Percentiles rank a stretch among this genome's conserved stretches.
These are phyloP conservation scores for Microtus californicus DNA, from an alignment of 2,797 vertebrate genomes.

Conservation along the genomic window DNA sequence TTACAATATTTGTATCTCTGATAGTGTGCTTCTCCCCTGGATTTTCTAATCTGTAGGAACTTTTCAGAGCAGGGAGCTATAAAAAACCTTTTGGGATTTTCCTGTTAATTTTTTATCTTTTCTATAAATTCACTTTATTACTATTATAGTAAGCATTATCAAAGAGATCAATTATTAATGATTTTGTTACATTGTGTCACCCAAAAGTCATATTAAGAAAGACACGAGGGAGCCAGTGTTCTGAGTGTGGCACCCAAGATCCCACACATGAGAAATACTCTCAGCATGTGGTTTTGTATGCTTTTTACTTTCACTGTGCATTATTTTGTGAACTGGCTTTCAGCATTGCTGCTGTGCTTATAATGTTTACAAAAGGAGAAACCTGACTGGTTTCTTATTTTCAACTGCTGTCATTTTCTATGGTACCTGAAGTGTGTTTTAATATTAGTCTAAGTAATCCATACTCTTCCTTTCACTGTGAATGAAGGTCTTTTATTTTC, in stretches of 20 bases:
- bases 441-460: neutral
- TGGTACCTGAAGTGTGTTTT: neutral
- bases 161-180: neutral
- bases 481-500: neutral
- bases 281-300: neutral
- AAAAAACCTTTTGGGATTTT: neutral
- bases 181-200: neutral
- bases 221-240: neutral
- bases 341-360: neutral
- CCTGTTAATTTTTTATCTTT: neutral
- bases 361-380: neutral
- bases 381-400: neutral
- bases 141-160: neutral
- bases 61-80: neutral
- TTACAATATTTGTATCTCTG: neutral
- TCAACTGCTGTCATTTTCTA: neutral
- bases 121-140: neutral
- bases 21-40: neutral
- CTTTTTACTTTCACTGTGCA: neutral
- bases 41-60: neutral
- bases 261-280: too few relatives aligned
- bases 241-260: rapidly evolving
- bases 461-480: neutral
- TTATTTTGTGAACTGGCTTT: neutral
- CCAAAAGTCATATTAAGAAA: neutral